phyloP scores from a whole-genome alignment of 2,888 invertebrate species.

The Tachina lurida region DNA sequence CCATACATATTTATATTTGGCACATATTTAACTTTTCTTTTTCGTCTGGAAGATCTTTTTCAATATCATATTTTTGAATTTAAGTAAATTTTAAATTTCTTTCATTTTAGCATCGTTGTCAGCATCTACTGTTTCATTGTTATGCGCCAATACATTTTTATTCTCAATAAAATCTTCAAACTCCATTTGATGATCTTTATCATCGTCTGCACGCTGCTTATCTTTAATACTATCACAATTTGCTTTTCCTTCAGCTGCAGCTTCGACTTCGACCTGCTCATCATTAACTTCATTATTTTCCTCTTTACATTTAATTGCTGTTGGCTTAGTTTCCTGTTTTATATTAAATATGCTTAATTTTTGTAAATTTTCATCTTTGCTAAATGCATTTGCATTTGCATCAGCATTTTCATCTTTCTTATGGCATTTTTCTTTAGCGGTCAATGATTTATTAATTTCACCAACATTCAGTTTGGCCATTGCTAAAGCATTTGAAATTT shows the following conservation, averaged over 20 bases:
- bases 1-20: constrained; percentile 74
- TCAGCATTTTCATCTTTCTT: constrained; percentile 43
- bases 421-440: constrained; percentile 50
- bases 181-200: constrained; percentile 63
- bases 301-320: constrained; percentile 3
- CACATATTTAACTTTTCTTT: constrained; percentile 76
- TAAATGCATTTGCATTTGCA: not conserved
- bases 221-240: constrained; percentile 32
- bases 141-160: constrained; percentile 67
- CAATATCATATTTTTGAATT: constrained; percentile 63
- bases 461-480: constrained; percentile 74
- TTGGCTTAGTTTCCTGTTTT: constrained; percentile 34
- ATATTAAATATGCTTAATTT: constrained; percentile 31
- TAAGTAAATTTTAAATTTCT: constrained; percentile 75
- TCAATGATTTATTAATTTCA: constrained; percentile 24
- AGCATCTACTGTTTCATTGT: constrained; percentile 72
- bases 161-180: constrained; percentile 67
- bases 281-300: constrained; percentile 5
- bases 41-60: constrained; percentile 76
- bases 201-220: constrained; percentile 8
- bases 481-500: constrained; percentile 79
- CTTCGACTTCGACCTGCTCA: not conserved
- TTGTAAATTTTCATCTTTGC: constrained; percentile 19
- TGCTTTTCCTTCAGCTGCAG: constrained; percentile 3
- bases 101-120: constrained; percentile 76